Conservation (phyloP, 1,140 invertebrate genomes). For the Cryptotermes secundus region DNA sequence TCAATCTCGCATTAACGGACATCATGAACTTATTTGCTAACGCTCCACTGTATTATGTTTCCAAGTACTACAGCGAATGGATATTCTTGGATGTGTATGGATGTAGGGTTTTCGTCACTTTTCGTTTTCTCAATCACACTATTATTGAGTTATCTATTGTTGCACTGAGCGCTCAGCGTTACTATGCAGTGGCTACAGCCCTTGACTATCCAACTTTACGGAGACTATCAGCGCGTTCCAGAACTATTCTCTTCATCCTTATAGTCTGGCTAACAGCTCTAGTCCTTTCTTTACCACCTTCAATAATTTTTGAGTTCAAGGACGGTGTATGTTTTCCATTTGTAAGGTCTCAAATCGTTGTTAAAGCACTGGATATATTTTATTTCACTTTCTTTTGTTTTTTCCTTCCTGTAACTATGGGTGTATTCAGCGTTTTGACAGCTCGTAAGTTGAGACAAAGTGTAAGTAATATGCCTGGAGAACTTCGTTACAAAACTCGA, state of each 20-base stretch:
- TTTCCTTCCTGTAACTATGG: neutral
- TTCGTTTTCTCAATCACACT: neutral
- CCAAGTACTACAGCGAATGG: neutral
- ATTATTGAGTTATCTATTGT: neutral
- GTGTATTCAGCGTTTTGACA: neutral
- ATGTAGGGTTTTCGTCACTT: neutral
- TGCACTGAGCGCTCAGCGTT: neutral
- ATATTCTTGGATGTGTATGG: neutral
- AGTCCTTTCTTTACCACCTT: neutral
- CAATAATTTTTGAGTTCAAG: neutral
- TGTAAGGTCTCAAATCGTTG: neutral
- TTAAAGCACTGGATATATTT: neutral
- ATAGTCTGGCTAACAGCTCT: neutral
- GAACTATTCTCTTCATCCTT: neutral
- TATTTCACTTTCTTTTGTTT: neutral
- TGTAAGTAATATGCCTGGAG: neutral
- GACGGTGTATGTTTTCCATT: neutral
- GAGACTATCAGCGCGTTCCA: neutral
- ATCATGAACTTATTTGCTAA: neutral
- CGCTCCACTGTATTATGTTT: neutral
- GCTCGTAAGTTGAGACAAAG: neutral
- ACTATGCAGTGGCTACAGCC: neutral
- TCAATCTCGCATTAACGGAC: neutral
- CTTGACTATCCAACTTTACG: neutral
- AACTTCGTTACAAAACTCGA: neutral